phyloP scores from a whole-genome alignment of 2,797 vertebrate genomes.

The Fratercula arctica region DNA sequence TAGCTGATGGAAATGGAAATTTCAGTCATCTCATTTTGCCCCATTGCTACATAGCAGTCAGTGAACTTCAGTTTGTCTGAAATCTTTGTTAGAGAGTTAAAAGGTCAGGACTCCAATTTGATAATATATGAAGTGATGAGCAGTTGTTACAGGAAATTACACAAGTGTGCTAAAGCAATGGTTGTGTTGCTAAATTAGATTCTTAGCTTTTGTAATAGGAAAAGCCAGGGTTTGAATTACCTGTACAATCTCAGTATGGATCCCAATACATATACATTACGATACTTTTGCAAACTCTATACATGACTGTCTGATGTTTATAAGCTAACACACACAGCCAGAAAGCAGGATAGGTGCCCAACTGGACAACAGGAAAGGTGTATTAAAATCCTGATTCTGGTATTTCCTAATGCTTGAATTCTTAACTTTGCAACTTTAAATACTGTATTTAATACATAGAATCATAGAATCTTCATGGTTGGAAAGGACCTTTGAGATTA shows the following conservation, averaged over 20 bases:
- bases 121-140: background rate
- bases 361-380: background rate
- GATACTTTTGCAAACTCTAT: background rate
- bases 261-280: background rate
- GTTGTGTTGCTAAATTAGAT: slow-evolving; percentile 19
- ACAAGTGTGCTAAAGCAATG: background rate
- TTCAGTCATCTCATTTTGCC: background rate
- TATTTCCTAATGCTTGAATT: background rate
- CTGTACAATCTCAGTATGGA: background rate
- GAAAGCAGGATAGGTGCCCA: background rate
- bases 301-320: background rate
- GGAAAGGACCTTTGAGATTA: no score
- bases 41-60: background rate
- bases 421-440: background rate
- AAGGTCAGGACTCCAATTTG: background rate
- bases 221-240: background rate
- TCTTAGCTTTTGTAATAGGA: slow-evolving; percentile 10
- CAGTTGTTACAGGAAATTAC: slow-evolving; percentile 11
- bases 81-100: background rate
- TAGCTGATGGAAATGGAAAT: background rate
- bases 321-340: background rate
- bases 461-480: no score
- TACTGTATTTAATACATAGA: background rate
- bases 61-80: background rate
- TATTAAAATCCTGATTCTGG: background rate